Evolutionary conservation across 1,140 invertebrate species (phyloP).

Genomic region (Drosophila orena): DNA sequence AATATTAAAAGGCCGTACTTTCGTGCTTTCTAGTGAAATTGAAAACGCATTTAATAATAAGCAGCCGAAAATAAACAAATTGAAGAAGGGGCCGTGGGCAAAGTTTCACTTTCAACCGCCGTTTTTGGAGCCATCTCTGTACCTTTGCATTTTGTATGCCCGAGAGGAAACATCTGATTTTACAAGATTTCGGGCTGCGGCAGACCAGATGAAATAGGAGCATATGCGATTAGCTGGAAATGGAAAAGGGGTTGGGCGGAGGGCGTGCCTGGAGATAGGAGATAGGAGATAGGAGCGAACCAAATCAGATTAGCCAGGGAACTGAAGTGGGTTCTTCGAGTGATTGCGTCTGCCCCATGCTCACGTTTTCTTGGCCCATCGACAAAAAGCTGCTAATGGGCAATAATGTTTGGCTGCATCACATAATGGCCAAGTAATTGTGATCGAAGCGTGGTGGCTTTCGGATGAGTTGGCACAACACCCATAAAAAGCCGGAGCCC

Average conservation of each 20-base stretch:
- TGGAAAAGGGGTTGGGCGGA: constrained; percentile 2
- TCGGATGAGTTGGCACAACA: constrained; percentile 46
- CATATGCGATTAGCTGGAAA: constrained; percentile 50
- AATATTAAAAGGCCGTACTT: constrained; percentile 64
- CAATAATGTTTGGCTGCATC: constrained; percentile 51
- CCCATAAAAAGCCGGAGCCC: constrained; percentile 7
- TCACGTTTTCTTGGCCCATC: constrained; percentile 57
- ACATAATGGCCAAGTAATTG: constrained; percentile 44
- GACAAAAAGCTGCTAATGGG: constrained; percentile 61
- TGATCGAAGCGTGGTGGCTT: constrained; percentile 42
- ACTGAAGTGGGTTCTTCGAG: constrained; percentile 24
- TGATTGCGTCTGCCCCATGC: not conserved
- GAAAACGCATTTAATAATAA: constrained; percentile 74
- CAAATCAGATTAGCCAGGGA: constrained; percentile 33
- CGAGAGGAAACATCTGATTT: constrained; percentile 17
- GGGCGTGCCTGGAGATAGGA: not conserved
- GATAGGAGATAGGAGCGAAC: not conserved
- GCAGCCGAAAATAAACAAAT: constrained; percentile 24
- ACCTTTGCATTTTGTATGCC: not conserved
- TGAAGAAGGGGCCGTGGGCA: constrained; percentile 35
- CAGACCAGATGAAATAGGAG: constrained; percentile 30
- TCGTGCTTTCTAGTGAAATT: constrained; percentile 78
- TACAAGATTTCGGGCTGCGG: constrained; percentile 13
- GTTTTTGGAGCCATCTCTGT: not conserved
- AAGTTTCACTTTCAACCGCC: constrained; percentile 71